phyloP scores from a whole-genome alignment of 2,888 invertebrate species.

The Andrena haemorrhoa region DNA sequence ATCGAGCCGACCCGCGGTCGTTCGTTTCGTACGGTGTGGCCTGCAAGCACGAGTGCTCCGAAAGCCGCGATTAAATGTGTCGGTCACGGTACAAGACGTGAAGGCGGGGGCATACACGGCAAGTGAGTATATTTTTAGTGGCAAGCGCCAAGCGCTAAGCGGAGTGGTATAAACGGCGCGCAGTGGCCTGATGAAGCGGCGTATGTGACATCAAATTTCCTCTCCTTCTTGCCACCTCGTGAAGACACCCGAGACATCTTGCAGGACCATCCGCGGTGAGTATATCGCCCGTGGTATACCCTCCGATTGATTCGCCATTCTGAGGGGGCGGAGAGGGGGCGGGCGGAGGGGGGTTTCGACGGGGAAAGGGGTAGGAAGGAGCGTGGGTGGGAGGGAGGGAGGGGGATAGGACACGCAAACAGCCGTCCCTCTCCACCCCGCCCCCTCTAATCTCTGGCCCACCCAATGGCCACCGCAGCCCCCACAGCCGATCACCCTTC shows the following conservation, averaged over 20 bases:
- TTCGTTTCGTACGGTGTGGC: conserved; percentile 54
- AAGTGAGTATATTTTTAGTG: conserved; percentile 74
- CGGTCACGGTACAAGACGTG: conserved; percentile 81
- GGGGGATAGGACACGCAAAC: conserved; percentile 28
- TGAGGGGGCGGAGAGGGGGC: not conserved
- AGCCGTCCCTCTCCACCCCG: conserved; percentile 33
- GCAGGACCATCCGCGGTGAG: conserved; percentile 75
- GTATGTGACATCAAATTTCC: conserved; percentile 79
- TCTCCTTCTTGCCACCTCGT: conserved; percentile 70
- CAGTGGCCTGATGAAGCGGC: conserved; percentile 79
- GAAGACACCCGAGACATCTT: conserved; percentile 70
- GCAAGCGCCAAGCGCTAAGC: conserved; percentile 72
- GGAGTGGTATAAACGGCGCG: conserved; percentile 74
- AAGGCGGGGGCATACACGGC: conserved; percentile 71
- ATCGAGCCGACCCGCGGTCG: conserved; percentile 64
- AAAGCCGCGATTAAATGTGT: conserved; percentile 78
- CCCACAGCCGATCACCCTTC: conserved; percentile 28
- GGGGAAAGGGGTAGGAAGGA: no score
- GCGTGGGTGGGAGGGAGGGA: not conserved
- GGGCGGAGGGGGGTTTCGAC: not conserved
- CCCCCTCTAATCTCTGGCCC: conserved; percentile 20
- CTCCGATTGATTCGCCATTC: conserved; percentile 73
- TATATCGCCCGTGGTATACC: conserved; percentile 52
- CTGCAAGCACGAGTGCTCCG: conserved; percentile 68
- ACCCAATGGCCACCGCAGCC: conserved; percentile 48